These are phyloP conservation scores for Flexamia atlantica DNA, from an alignment of 2,888 invertebrate species.

Conservation along the genomic window DNA sequence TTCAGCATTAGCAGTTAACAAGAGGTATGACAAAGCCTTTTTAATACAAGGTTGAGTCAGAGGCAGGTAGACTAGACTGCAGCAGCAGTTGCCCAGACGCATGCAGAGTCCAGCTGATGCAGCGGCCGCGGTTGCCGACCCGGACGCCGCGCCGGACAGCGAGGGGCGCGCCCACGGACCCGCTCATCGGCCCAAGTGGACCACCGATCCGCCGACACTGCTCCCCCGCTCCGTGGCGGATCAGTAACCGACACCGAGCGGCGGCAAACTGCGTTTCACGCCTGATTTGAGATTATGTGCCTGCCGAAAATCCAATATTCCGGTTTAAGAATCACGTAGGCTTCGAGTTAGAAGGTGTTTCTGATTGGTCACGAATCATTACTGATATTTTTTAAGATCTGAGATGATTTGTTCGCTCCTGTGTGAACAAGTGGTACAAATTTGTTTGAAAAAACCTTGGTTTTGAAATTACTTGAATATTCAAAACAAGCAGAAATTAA, in stretches of 20 bases:
- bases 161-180: not conserved
- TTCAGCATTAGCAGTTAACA: too few relatives aligned
- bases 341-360: not conserved
- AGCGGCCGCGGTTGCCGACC: not conserved
- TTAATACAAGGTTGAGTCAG: too few relatives aligned
- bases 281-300: not conserved
- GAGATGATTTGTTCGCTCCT: too few relatives aligned
- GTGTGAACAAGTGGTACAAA: too few relatives aligned
- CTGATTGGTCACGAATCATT: not conserved
- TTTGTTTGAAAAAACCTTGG: too few relatives aligned
- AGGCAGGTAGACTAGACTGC: too few relatives aligned
- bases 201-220: slow-evolving; percentile 6
- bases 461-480: too few relatives aligned
- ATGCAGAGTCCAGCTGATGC: not conserved
- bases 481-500: too few relatives aligned
- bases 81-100: too few relatives aligned
- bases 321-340: not conserved
- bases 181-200: slow-evolving; percentile 37
- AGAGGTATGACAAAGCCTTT: too few relatives aligned
- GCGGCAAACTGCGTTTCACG: not conserved
- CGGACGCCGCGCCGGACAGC: not conserved
- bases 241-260: not conserved
- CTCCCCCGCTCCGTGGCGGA: not conserved
- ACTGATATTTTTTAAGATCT: not conserved
- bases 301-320: not conserved